Base-by-base conservation (phyloP, 2,888 invertebrate genomes). In the Rotaria socialis region DNA sequence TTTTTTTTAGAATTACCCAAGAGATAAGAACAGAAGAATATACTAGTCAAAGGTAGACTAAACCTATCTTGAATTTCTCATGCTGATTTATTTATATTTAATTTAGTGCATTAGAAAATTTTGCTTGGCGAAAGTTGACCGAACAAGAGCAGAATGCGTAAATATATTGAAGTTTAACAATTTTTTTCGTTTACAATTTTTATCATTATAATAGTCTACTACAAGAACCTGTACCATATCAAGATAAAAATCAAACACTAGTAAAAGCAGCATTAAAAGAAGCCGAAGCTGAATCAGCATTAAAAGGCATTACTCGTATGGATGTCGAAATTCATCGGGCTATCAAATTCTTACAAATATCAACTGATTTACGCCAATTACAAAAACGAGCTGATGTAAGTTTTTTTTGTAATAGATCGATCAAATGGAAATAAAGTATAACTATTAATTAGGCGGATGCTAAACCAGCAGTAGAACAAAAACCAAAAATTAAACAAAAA, bases 311-410 rank as follows among this genome's bases (percentile, higher is more conserved):
- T 5, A 11, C 47, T 22, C 43, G 47, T 47, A 47, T 80, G 47
- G 80, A 80, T n/a, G 14, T 24, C 5, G 80, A 80, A 80, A 80
- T 80, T 2, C 43, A 80, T 47, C 43, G 47, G 24, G 80, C 80
- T 47, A 47, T 24, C n/a, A 80, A 80, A 80, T 80, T 80, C n/a
- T 47, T 80, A 47, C 80, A 80, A 80, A 80, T 80, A 24, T 80
- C 80, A 47, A 80, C 80, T 22, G 80, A 80, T 47, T 47, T 80
- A 80, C 80, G 80, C n/a, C 22, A 80, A 80, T 47, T 47, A 47
- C 80, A 80, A 80, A 80, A 47, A 80, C 80, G 80, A 10, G 43
- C 43, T 47, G 47, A 47, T 47, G 80, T 80, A 47, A 41, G 80
- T 80, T 47, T 67, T 19, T 6, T 6, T 35, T 19, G 11, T 14